Conservation (phyloP, 2,888 invertebrate species). For the Papilio gigon region DNA sequence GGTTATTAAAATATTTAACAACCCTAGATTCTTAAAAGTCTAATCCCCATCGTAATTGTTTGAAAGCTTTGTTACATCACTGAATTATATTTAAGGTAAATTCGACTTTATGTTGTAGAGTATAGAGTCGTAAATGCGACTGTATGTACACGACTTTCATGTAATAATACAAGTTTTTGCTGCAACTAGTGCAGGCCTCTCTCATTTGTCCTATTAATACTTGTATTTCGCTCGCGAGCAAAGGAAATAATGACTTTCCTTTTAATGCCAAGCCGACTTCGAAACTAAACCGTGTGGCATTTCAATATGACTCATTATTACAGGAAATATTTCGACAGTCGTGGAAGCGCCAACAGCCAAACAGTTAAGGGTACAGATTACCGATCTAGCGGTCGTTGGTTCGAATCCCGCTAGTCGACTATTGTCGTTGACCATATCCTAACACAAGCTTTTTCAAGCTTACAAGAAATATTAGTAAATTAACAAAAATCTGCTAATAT, state of each 20-base stretch:
- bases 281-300: conserved; percentile 40
- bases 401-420: no score
- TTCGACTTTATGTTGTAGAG: not conserved
- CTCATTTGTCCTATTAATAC: conserved; percentile 46
- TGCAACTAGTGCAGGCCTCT: conserved; percentile 41
- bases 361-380: no score
- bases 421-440: no score
- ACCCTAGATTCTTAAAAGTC: conserved; percentile 10
- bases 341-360: no score
- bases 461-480: no score
- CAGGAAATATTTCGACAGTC: conserved; percentile 10
- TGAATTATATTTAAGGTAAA: not conserved
- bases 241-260: conserved; percentile 54
- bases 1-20: conserved; percentile 20
- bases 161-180: conserved; percentile 33
- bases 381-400: no score
- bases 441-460: no score
- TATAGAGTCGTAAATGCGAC: not conserved
- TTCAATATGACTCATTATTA: conserved; percentile 17
- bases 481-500: no score
- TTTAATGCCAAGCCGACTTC: conserved; percentile 44
- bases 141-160: conserved; percentile 6
- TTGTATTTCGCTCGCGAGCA: conserved; percentile 32
- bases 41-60: conserved; percentile 4
- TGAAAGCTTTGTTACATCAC: conserved; percentile 21